These are phyloP conservation scores for Cheirogaleus medius DNA, from an alignment of 2,113 vertebrate genomes.

Conservation along the genomic window DNA sequence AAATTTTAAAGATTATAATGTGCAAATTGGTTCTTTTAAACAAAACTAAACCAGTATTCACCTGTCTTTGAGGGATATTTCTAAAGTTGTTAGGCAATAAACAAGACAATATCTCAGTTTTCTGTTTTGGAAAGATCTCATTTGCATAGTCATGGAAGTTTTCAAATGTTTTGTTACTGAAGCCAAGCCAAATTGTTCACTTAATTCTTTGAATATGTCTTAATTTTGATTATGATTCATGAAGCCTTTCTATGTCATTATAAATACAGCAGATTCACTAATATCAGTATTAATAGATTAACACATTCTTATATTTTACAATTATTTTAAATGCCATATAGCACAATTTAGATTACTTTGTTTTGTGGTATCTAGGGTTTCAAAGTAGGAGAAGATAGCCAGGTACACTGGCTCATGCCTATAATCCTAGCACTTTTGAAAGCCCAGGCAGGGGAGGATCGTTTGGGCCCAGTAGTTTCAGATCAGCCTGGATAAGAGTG, in stretches of 20 bases:
- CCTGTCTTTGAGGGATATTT: not conserved
- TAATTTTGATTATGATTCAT: not conserved
- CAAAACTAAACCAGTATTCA: not conserved
- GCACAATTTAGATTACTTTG: not conserved
- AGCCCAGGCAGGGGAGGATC: too few species aligned
- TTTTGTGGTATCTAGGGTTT: constrained; percentile 26
- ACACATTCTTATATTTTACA: constrained; percentile 38
- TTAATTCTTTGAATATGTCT: constrained; percentile 49
- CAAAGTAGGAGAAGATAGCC: constrained; percentile 25
- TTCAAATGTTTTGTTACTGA: constrained; percentile 38
- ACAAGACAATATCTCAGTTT: not conserved
- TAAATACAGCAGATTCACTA: not conserved
- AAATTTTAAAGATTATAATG: not conserved
- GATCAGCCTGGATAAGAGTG: too few species aligned
- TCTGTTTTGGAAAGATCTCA: not conserved
- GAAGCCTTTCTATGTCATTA: not conserved
- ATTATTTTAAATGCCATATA: not conserved
- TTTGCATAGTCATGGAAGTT: not conserved
- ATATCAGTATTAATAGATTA: not conserved
- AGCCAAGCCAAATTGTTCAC: constrained; percentile 43
- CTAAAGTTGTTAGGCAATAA: not conserved
- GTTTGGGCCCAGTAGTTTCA: too few species aligned
- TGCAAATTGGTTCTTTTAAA: not conserved
- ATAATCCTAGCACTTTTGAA: too few species aligned
- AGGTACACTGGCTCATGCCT: too few species aligned